Base-by-base conservation (phyloP, 2,113 vertebrate species). In the Chunga burmeisteri region DNA sequence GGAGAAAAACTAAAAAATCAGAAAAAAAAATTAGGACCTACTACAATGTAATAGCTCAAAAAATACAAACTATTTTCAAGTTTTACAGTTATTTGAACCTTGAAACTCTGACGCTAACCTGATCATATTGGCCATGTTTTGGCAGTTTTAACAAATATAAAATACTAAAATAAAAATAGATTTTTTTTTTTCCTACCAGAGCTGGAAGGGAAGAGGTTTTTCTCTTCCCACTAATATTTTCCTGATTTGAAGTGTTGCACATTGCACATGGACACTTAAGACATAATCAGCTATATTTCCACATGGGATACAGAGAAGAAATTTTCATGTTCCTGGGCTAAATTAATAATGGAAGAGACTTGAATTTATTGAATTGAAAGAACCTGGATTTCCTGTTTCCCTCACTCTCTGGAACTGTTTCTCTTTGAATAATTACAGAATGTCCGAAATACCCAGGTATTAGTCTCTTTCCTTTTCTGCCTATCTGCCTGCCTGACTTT, bases 21-120 rank as follows among this genome's bases (percentile, higher is more conserved):
- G 25, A 12, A 38, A 55, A 34, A 52, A 17, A 56, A 58, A 6
- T 1, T 2, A 34, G 0, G 2, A 58, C 2, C 12, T 50, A 8
- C 6, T 47, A 1, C 10, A 50, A 52, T 19, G 1, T 27, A 55
- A 46, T 49, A 58, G 7, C 11, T 58, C 6, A 17, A 78, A 67
- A 66, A 84, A 23, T 20, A 4, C 7, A 67, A 79, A 71, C 2
- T 30, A 16, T 11, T 50, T 82, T 49, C 7, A 62, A 67, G 3
- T 49, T 71, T 42, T 72, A 40, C 4, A 0, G 3, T 74, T 66
- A 26, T 74, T 61, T 92, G 38, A 81, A 55, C 29, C 14, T 81
- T 79, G 46, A 71, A 66, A 75, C 4, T 16, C 16, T 34, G 36
- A 16, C 5, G 47, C 10, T 49, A 61, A 71, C 20, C 5, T 66